phyloP scores from a whole-genome alignment of 2,113 vertebrate genomes.

The Silurus meridionalis region DNA sequence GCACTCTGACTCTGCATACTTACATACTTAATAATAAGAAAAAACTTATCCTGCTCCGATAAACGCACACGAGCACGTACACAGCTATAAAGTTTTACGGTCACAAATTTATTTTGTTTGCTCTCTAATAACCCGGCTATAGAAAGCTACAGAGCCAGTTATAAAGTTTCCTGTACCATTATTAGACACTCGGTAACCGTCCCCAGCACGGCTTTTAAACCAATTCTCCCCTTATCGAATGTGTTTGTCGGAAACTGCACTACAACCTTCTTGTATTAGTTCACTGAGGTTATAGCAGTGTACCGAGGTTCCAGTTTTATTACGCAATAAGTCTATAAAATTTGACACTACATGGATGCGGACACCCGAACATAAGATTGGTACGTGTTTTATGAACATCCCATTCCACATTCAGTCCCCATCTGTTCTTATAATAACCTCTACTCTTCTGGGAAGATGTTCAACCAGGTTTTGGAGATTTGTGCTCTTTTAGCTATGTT shows the following conservation, averaged over 20 bases:
- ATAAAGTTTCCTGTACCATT: conserved; percentile 51
- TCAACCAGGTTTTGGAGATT: too few species aligned
- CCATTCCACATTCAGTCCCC: too few species aligned
- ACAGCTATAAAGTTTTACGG: background rate
- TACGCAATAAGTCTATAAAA: background rate
- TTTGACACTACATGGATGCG: too few species aligned
- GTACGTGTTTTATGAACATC: too few species aligned
- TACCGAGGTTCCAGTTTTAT: background rate
- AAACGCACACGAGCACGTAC: background rate
- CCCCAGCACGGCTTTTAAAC: conserved; percentile 58
- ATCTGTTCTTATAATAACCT: too few species aligned
- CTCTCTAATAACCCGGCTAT: conserved; percentile 30
- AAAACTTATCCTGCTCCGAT: too few species aligned
- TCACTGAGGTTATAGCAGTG: conserved; percentile 41
- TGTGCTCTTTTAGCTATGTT: too few species aligned
- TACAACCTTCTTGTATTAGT: conserved; percentile 60
- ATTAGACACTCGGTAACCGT: conserved; percentile 55
- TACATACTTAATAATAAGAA: too few species aligned
- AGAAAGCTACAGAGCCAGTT: conserved; percentile 35
- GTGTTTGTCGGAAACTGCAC: conserved; percentile 56
- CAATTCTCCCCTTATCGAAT: conserved; percentile 58
- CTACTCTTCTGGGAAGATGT: too few species aligned
- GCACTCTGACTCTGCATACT: too few species aligned
- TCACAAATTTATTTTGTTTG: conserved; percentile 14
- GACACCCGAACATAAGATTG: too few species aligned